phyloP scores from a whole-genome alignment of 2,797 vertebrate genomes.

The Cyprinella venusta region DNA sequence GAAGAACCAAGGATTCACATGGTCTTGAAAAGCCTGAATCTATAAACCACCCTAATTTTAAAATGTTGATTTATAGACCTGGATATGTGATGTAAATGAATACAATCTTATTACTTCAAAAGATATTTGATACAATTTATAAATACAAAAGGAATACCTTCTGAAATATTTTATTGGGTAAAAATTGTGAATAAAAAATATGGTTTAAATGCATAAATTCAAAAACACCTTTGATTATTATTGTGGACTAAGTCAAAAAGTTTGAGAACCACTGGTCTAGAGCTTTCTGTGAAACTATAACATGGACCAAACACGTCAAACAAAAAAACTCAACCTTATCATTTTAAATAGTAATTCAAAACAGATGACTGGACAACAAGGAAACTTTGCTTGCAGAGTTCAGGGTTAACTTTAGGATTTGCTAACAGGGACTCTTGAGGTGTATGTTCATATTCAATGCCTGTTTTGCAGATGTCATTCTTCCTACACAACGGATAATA shows the following conservation, averaged over 20 bases:
- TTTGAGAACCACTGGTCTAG: background rate
- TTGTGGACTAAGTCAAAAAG: too few species aligned
- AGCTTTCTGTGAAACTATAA: background rate
- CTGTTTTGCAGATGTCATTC: conserved; percentile 30
- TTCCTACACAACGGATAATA: conserved; percentile 37
- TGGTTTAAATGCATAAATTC: background rate
- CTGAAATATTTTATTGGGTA: background rate
- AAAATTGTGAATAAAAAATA: background rate
- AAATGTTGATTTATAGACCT: too few species aligned
- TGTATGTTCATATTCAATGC: conserved; percentile 18
- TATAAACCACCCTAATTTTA: too few species aligned
- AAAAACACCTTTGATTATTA: background rate
- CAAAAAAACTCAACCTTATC: background rate
- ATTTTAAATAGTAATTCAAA: background rate
- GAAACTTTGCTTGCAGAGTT: background rate
- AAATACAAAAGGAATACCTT: background rate
- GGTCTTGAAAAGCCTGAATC: too few species aligned
- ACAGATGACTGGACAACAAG: background rate
- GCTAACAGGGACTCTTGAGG: background rate
- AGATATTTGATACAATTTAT: background rate
- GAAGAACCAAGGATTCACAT: too few species aligned
- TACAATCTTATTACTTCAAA: too few species aligned
- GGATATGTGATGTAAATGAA: too few species aligned
- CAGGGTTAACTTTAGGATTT: background rate
- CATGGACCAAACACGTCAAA: background rate